phyloP scores from a whole-genome alignment of 2,113 vertebrate species.

The Phocoena phocoena region DNA sequence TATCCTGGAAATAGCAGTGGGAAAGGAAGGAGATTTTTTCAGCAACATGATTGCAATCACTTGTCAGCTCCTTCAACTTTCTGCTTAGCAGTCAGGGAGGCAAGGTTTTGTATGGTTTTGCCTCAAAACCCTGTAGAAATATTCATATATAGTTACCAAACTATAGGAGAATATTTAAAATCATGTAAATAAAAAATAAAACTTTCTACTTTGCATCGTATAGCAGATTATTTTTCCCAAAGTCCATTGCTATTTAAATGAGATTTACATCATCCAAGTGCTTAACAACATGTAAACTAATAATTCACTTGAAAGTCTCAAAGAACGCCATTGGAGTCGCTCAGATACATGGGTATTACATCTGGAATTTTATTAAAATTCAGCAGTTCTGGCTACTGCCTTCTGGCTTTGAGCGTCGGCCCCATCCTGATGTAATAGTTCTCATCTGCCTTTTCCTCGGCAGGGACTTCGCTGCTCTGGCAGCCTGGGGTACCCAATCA shows the following conservation, averaged over 20 bases:
- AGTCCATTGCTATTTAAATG: slow-evolving; percentile 7
- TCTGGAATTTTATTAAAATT: slow-evolving; percentile 64
- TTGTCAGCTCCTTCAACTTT: neutral
- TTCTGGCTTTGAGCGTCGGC: neutral
- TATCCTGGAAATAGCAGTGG: neutral
- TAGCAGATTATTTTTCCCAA: neutral
- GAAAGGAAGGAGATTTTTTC: neutral
- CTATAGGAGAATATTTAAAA: neutral
- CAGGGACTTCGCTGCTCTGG: neutral
- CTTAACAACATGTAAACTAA: neutral
- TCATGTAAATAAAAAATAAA: neutral
- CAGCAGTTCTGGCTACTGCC: neutral
- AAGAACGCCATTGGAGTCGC: neutral
- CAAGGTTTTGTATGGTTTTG: neutral
- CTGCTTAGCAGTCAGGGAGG: neutral
- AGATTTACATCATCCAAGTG: slow-evolving; percentile 38
- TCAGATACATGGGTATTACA: neutral
- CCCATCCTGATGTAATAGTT: neutral
- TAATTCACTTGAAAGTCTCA: slow-evolving; percentile 4
- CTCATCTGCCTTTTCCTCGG: slow-evolving; percentile 40
- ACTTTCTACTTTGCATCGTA: neutral
- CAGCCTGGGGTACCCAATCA: neutral
- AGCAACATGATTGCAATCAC: neutral
- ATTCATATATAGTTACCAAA: neutral
- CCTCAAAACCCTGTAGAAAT: neutral